A percentile compares a stretch with the other conserved stretches of the same genome.
phyloP scores from a whole-genome alignment of 1,140 invertebrate genomes.

The Platorchestia sp. region DNA sequence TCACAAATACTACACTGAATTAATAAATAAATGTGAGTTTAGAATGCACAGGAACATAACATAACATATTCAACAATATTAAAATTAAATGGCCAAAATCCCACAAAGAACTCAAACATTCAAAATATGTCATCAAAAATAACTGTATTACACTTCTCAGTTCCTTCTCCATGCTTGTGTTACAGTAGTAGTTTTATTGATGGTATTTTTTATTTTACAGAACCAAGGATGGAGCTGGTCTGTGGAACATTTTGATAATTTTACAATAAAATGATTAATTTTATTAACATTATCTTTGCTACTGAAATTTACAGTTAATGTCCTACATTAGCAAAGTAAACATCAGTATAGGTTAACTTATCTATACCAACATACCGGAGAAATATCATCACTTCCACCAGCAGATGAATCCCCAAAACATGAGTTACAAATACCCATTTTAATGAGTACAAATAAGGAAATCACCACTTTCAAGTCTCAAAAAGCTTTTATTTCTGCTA shows the following conservation, averaged over 20 bases:
- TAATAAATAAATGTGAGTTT: no score
- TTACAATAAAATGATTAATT: not conserved
- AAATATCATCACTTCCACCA: not conserved
- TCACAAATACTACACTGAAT: no score
- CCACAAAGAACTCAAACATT: no score
- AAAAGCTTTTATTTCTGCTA: not conserved
- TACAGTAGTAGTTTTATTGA: not conserved
- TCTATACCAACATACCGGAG: not conserved
- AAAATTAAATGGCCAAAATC: no score
- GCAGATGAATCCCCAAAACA: not conserved
- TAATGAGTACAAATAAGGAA: not conserved
- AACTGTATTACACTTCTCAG: no score
- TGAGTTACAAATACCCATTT: conserved; percentile 22
- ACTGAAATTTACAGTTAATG: not conserved
- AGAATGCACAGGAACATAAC: no score
- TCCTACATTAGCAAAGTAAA: not conserved
- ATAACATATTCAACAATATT: no score
- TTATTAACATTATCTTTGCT: not conserved
- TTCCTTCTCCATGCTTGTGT: no score
- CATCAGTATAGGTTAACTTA: not conserved
- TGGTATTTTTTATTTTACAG: not conserved
- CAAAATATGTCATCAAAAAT: no score
- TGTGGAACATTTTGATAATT: not conserved
- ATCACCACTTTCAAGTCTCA: not conserved
- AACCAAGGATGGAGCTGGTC: not conserved